Percentiles rank a stretch among this genome's conserved stretches.
phyloP scores from a whole-genome alignment of 2,113 vertebrate genomes.

The Labeo catla region DNA sequence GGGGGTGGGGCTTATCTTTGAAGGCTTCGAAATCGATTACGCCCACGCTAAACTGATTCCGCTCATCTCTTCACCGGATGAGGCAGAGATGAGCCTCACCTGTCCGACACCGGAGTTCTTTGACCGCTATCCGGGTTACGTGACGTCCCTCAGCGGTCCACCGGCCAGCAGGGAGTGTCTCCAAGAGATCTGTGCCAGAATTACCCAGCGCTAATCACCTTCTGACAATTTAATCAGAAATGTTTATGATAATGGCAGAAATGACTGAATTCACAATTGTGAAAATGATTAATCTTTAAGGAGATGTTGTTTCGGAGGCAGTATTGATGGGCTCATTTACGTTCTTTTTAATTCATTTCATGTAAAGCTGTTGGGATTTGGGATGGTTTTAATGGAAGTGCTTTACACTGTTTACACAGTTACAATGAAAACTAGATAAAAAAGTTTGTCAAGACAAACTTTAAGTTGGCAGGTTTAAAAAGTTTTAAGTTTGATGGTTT shows the following conservation, averaged over 20 bases:
- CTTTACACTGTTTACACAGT: neutral
- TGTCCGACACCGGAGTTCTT: slow-evolving; percentile 48
- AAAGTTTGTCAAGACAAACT: too few relatives aligned
- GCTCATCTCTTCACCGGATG: slow-evolving; percentile 42
- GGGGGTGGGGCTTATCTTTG: slow-evolving; percentile 76
- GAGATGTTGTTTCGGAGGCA: too few relatives aligned
- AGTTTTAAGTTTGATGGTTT: too few relatives aligned
- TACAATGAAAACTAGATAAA: too few relatives aligned
- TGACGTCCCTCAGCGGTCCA: slow-evolving; percentile 75
- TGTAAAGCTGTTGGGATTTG: too few relatives aligned
- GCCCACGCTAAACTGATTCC: slow-evolving; percentile 79
- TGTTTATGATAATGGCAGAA: too few relatives aligned
- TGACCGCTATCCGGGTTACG: slow-evolving; percentile 73
- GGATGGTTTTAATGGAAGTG: neutral
- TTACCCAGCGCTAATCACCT: slow-evolving; percentile 42
- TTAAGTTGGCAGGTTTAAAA: too few relatives aligned
- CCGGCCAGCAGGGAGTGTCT: slow-evolving; percentile 64
- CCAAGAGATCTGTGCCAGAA: slow-evolving; percentile 58
- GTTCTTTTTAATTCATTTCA: too few relatives aligned
- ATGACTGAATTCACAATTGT: too few relatives aligned
- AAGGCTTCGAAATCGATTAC: slow-evolving; percentile 79
- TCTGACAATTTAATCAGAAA: neutral
- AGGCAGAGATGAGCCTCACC: neutral
- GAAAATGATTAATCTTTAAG: too few relatives aligned
- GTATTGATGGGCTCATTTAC: too few relatives aligned